Evolutionary conservation across 2,113 vertebrate species (phyloP), one percentile per base, ranked within the genome.

Genomic region (Aspidoscelis tigris): DNA sequence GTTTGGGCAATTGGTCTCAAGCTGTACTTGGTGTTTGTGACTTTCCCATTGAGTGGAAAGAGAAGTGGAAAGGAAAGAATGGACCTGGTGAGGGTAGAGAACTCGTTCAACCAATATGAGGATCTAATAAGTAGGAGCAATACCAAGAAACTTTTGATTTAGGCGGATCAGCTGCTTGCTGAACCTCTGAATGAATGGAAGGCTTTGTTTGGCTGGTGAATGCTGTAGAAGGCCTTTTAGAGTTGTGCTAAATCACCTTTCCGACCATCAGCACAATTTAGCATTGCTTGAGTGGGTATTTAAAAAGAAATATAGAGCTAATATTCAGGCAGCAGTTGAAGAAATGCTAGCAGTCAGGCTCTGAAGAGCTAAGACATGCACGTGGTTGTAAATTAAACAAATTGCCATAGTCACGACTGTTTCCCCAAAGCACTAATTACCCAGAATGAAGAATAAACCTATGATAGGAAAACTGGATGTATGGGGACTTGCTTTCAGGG

Each of bases 281-380:
- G 58, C 44, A 26, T 80, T 80, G 69, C 39, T 80, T 74, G 70
- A 80, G 77, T 80, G 83, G 77, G 70, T 85, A 80, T 85, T 85
- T 85, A 79, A 85, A 80, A 85, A 85, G 77, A 79, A 85, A 80
- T 85, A 80, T 3, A 18, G 81, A 82, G 83, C 77, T 85, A 85
- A 85, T 80, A 73, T 74, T 79, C 77, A 80, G 83, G 44, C 77
- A 80, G 78, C 61, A 41, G n/a, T 39, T 39, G 69, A 68, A 66
- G 70, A 65, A 80, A 53, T 66, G 26, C 12, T 53, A 26, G 58
- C 21, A 58, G 77, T 85, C 77, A 72, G 55, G 10, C 76, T 72
- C 55, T 44, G 41, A 64, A 78, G 69, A 73, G 70, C 76, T 84
- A 80, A 74, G 69, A 85, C 77, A 74, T 41, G 61, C 70, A 53